Percentiles rank a stretch among this genome's conserved stretches.
phyloP scores from a whole-genome alignment of 2,113 vertebrate genomes.

The Garra rufa region DNA sequence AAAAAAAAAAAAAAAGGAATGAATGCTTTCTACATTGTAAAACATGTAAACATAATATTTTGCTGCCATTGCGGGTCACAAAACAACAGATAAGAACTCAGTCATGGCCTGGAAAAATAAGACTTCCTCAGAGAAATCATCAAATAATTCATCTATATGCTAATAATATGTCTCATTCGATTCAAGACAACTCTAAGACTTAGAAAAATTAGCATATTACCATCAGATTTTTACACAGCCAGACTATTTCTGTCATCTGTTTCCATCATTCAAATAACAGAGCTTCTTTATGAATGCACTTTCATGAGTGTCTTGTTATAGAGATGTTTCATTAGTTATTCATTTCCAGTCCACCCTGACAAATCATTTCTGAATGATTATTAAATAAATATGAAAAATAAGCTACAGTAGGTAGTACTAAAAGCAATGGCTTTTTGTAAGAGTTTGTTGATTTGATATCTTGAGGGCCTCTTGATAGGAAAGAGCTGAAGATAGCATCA shows the following conservation, averaged over 20 bases:
- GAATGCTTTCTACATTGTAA: not conserved
- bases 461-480: conserved; percentile 20
- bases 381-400: not conserved
- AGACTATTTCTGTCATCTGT: not conserved
- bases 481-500: conserved; percentile 4
- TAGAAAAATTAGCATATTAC: not conserved
- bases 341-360: conserved; percentile 1
- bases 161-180: not conserved
- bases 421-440: not conserved
- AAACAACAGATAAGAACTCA: not conserved
- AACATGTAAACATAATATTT: not conserved
- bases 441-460: not conserved
- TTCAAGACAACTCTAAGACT: not conserved
- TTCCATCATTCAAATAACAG: not conserved
- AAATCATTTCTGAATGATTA: not conserved
- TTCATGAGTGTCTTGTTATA: not conserved
- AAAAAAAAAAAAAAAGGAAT: too few species aligned
- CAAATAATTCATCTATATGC: not conserved
- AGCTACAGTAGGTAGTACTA: not conserved
- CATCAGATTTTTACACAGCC: not conserved
- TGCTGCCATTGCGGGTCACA: not conserved
- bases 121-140: not conserved
- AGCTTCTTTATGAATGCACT: not conserved
- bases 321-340: not conserved
- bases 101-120: not conserved